Conservation (phyloP, 2,113 vertebrate genomes). For the Turnix velox region DNA sequence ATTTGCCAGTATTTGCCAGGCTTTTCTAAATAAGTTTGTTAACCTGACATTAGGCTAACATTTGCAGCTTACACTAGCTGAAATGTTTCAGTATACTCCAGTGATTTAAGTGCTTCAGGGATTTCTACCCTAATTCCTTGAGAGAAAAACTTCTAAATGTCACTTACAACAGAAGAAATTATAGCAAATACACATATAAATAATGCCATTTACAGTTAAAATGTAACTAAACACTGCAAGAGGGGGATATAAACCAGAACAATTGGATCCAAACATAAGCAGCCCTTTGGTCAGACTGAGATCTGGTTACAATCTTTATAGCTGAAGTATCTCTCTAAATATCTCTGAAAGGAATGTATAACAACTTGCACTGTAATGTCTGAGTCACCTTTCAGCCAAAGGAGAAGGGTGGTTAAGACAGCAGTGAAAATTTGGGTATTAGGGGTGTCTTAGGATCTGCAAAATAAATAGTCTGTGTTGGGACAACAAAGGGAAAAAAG, state of each 20-base stretch:
- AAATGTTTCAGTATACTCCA: background rate
- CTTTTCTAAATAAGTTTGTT: background rate
- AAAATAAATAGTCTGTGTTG: background rate
- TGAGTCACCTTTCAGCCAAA: background rate
- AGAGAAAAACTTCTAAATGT: background rate
- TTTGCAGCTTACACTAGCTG: background rate
- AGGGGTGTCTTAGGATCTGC: background rate
- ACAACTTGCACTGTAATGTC: background rate
- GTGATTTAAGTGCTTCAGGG: background rate
- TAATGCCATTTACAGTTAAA: background rate
- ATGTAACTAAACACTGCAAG: constrained; percentile 2
- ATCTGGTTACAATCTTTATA: constrained; percentile 22
- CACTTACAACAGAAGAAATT: background rate
- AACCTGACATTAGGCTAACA: background rate
- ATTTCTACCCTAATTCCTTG: background rate
- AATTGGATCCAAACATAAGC: constrained; percentile 1
- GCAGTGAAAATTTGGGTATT: background rate
- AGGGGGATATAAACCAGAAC: constrained; percentile 12
- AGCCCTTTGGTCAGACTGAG: background rate
- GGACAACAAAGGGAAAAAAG: background rate
- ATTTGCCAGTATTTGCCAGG: background rate
- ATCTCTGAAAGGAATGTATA: background rate
- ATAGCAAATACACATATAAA: background rate
- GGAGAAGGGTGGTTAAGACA: background rate
- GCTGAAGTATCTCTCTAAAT: constrained; percentile 6